Evolutionary conservation across 2,888 invertebrate genomes (phyloP).

Genomic region (Eristalis arbustorum): DNA sequence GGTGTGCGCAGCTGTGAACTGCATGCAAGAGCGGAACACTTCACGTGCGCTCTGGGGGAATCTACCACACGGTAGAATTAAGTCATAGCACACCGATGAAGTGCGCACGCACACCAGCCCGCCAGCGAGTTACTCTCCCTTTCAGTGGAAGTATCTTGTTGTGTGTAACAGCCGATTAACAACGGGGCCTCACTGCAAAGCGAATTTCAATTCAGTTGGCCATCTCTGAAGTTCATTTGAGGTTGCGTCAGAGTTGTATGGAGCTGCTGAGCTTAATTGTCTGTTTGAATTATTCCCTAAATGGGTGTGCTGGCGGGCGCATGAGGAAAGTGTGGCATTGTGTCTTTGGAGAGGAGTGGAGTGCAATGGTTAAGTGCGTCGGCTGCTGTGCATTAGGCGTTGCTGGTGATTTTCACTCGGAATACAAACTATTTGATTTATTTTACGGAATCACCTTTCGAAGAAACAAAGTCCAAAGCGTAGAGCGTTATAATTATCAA

Average conservation of each 20-base stretch:
- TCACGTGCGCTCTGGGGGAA: slow-evolving; percentile 14
- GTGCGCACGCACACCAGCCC: slow-evolving; percentile 1
- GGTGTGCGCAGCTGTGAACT: background rate
- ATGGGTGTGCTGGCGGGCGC: background rate
- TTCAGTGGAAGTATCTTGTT: slow-evolving; percentile 50
- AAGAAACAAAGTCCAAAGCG: background rate
- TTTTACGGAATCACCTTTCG: background rate
- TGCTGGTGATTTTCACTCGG: background rate
- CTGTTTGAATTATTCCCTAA: background rate
- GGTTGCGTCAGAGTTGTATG: slow-evolving; percentile 7
- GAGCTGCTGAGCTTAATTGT: slow-evolving; percentile 32
- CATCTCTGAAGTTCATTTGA: slow-evolving; percentile 49
- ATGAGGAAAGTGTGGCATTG: background rate
- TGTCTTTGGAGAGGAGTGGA: background rate
- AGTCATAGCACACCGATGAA: slow-evolving; percentile 38
- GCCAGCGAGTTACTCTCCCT: slow-evolving; percentile 56
- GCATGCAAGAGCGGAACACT: slow-evolving; percentile 55
- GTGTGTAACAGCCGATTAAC: slow-evolving; percentile 34
- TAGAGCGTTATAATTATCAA: background rate
- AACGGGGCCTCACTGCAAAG: slow-evolving; percentile 16
- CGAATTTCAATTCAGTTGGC: slow-evolving; percentile 47
- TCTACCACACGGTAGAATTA: slow-evolving; percentile 38
- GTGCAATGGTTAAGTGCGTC: background rate
- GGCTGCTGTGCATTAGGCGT: background rate
- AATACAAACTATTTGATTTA: background rate